Percentiles rank a stretch among this genome's conserved stretches.
Conservation (phyloP, 2,888 invertebrate species). For the Cantharis flavilabris region DNA sequence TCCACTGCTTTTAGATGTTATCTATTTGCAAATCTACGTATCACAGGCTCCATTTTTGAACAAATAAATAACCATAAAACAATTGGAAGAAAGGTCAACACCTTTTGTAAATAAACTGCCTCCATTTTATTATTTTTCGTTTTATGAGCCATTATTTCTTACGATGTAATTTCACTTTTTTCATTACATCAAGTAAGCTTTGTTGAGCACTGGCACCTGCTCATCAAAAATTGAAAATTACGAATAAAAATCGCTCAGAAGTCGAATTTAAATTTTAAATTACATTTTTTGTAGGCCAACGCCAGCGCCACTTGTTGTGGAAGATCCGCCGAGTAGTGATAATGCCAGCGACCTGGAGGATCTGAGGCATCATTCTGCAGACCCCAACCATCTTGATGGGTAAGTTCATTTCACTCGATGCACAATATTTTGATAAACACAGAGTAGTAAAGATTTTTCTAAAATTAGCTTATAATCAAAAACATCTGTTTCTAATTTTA, state of each 20-base stretch:
- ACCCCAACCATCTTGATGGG: constrained; percentile 55
- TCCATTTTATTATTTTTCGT: background rate
- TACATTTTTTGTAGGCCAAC: constrained; percentile 33
- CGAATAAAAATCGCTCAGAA: background rate
- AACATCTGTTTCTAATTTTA: background rate
- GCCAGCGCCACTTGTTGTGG: constrained; percentile 40
- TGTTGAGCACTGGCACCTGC: background rate
- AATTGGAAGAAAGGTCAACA: background rate
- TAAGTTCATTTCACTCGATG: constrained; percentile 39
- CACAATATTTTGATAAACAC: background rate
- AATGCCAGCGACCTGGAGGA: constrained; percentile 52
- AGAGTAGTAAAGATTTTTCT: background rate
- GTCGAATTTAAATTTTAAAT: background rate
- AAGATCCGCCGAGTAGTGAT: constrained; percentile 45
- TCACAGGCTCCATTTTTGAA: background rate
- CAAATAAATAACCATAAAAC: background rate
- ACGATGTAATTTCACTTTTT: too few relatives aligned
- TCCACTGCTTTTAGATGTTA: background rate
- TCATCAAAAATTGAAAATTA: background rate
- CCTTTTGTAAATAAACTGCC: background rate
- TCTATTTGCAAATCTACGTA: background rate
- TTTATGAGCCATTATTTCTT: background rate
- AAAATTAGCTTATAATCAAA: background rate
- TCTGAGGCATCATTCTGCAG: constrained; percentile 43
- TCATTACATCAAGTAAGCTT: too few relatives aligned